phyloP scores from a whole-genome alignment of 2,113 vertebrate genomes.

The Rutilus rutilus region DNA sequence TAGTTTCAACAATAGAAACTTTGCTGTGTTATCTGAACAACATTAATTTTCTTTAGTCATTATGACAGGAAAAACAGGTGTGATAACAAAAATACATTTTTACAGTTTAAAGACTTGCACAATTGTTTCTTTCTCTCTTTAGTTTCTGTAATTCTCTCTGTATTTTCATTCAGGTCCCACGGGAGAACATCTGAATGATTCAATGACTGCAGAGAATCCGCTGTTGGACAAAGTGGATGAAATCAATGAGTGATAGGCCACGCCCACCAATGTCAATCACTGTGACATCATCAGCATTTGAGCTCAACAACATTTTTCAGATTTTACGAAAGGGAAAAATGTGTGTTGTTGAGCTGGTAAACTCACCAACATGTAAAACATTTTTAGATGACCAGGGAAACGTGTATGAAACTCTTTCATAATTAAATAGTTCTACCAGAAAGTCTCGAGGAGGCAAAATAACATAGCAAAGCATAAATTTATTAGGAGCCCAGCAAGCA shows the following conservation, averaged over 20 bases:
- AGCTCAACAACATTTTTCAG: neutral
- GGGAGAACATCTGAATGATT: neutral
- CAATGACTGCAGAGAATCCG: neutral
- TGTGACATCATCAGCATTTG: neutral
- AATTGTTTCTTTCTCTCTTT: neutral
- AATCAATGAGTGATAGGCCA: neutral
- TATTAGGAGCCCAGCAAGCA: no score
- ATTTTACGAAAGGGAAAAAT: neutral
- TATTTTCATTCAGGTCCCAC: neutral
- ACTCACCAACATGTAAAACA: no score
- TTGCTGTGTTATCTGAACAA: no score
- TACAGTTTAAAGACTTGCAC: neutral
- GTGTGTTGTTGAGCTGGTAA: no score
- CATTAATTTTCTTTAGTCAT: no score
- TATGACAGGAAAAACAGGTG: no score
- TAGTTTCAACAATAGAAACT: no score
- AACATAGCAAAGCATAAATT: no score
- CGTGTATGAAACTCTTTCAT: no score
- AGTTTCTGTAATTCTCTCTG: neutral
- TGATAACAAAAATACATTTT: no score
- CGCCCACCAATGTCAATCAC: neutral
- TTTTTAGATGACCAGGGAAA: no score
- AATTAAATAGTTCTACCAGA: neutral
- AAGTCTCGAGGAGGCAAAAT: no score
- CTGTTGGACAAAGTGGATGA: neutral